Conservation (phyloP, 2,888 invertebrate genomes). For the Meandrusa payeni region DNA sequence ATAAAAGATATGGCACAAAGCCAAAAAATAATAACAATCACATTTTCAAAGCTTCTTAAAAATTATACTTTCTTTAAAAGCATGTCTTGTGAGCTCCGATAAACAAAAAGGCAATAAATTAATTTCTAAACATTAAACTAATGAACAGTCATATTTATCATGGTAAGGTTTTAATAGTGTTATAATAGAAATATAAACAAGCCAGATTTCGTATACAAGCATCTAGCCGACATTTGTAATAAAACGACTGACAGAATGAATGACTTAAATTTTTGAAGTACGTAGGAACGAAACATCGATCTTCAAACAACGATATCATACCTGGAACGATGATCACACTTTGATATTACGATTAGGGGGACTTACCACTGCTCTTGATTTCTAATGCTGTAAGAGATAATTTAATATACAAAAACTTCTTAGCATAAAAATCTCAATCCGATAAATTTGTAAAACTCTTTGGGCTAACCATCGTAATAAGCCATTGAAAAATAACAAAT, state of each 20-base stretch:
- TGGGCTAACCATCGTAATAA: no score
- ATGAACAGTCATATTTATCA: slow-evolving; percentile 38
- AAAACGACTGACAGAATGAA: slow-evolving; percentile 43
- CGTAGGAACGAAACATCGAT: no score
- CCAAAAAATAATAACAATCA: slow-evolving; percentile 71
- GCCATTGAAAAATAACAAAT: no score
- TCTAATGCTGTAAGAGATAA: no score
- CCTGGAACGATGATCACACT: no score
- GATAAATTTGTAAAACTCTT: no score
- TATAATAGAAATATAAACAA: slow-evolving; percentile 65
- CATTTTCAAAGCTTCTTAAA: slow-evolving; percentile 70
- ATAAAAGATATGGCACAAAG: slow-evolving; percentile 72
- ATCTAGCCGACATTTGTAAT: slow-evolving; percentile 62
- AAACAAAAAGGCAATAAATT: slow-evolving; percentile 30
- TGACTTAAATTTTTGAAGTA: no score
- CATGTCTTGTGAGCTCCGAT: slow-evolving; percentile 22
- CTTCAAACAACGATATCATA: no score
- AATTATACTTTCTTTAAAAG: slow-evolving; percentile 48
- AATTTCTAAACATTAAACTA: slow-evolving; percentile 32
- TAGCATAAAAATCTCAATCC: no score
- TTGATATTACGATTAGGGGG: no score
- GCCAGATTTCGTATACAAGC: slow-evolving; percentile 50
- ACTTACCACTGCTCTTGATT: no score
- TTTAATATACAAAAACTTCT: no score
- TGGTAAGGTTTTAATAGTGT: slow-evolving; percentile 35